Conservation (phyloP, 2,113 vertebrate species). For the Protobothrops mucrosquamatus region DNA sequence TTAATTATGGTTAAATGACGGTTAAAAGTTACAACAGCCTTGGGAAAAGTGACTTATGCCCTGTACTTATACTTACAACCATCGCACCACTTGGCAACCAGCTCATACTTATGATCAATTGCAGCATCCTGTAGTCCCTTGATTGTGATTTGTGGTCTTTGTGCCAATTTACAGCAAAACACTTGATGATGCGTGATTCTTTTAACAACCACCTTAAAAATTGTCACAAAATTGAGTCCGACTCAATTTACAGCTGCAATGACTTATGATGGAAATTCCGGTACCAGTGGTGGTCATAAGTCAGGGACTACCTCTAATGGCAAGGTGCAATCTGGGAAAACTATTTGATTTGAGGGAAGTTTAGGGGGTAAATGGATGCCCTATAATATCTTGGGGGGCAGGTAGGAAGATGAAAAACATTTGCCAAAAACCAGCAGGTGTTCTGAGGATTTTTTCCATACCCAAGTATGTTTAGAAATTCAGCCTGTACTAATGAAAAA, state of each 20-base stretch:
- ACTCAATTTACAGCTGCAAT: not conserved
- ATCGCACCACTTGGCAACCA: not conserved
- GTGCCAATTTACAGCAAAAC: not conserved
- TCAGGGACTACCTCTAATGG: not conserved
- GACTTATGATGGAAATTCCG: not conserved
- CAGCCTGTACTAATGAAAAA: not conserved
- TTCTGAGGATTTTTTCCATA: not conserved
- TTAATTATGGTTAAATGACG: not conserved
- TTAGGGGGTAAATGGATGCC: not conserved
- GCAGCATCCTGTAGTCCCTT: not conserved
- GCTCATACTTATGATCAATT: not conserved
- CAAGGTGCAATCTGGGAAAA: not conserved
- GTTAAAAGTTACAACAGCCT: not conserved
- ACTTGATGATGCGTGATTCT: not conserved
- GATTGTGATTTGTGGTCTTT: not conserved
- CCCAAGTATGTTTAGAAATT: not conserved
- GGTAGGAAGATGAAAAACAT: not conserved
- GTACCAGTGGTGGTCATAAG: not conserved
- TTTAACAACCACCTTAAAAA: not conserved
- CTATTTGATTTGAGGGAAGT: not conserved
- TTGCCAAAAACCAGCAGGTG: not conserved
- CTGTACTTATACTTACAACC: not conserved
- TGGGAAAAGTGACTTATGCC: not conserved
- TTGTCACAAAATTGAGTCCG: not conserved
- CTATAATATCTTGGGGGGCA: not conserved